A percentile compares a stretch with the other conserved stretches of the same genome.
Conservation (phyloP, 64 coral and sea anemone species). For the Hydrozoanthus tunicans region DNA sequence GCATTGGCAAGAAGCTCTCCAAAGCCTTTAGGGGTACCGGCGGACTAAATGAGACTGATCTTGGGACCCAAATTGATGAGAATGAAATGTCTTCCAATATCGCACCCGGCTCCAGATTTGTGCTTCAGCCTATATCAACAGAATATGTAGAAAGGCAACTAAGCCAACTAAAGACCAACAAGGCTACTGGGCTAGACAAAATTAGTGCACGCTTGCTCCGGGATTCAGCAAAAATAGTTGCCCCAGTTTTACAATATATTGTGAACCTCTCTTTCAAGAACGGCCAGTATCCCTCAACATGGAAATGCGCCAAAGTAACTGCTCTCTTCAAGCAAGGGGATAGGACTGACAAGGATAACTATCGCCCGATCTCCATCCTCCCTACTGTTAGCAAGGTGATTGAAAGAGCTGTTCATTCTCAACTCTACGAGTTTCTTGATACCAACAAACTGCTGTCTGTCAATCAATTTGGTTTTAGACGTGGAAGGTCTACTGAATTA, state of each 20-base stretch:
- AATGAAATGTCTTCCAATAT: neutral
- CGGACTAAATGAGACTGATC: neutral
- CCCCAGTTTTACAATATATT: neutral
- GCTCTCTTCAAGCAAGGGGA: neutral
- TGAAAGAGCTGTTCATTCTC: no score
- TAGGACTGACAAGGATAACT: neutral
- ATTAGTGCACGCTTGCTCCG: neutral
- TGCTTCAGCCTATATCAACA: neutral
- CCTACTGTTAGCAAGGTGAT: constrained; percentile 1
- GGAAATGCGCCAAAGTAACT: neutral
- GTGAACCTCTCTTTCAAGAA: neutral
- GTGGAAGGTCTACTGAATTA: no score
- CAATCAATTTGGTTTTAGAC: no score
- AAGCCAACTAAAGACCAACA: constrained; percentile 4
- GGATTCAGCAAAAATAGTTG: neutral
- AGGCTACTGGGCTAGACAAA: neutral
- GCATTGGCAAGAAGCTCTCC: neutral
- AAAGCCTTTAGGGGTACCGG: neutral
- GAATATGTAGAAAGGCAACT: neutral
- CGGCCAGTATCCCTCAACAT: neutral
- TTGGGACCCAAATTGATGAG: neutral
- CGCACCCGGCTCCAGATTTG: neutral
- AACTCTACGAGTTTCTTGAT: no score
- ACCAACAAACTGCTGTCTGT: no score
- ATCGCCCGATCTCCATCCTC: neutral